Conservation (phyloP, 2,797 vertebrate species). For the Cercopithecus petaurista region DNA sequence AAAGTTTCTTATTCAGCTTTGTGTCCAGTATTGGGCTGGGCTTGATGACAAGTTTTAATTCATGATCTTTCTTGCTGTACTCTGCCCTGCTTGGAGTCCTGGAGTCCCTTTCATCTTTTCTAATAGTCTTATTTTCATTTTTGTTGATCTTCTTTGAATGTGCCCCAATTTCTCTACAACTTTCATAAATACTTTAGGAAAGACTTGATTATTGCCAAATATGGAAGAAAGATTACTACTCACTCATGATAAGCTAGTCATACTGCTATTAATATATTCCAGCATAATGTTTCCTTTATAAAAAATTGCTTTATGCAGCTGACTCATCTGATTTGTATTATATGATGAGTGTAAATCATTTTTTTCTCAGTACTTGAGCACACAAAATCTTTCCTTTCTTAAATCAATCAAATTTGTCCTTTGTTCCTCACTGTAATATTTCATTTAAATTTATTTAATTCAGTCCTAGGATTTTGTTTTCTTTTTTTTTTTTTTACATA, state of each 20-base stretch:
- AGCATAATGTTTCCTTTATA: slow-evolving; percentile 61
- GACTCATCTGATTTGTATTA: slow-evolving; percentile 50
- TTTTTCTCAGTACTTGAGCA: background rate
- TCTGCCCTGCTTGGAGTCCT: slow-evolving; percentile 9
- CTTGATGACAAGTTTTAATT: slow-evolving; percentile 60
- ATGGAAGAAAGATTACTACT: slow-evolving; percentile 66
- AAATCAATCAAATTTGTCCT: background rate
- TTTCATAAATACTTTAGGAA: slow-evolving; percentile 69
- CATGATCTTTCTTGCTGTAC: slow-evolving; percentile 5
- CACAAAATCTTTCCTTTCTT: background rate
- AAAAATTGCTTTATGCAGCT: slow-evolving; percentile 61
- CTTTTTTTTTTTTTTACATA: background rate
- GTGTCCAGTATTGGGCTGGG: slow-evolving; percentile 45
- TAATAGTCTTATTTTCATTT: slow-evolving; percentile 64
- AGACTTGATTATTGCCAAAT: slow-evolving; percentile 68
- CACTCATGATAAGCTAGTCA: slow-evolving; percentile 44
- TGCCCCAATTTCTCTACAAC: slow-evolving; percentile 57
- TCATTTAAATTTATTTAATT: background rate
- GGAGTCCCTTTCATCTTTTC: slow-evolving; percentile 51
- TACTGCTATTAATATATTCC: slow-evolving; percentile 58
- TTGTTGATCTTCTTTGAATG: slow-evolving; percentile 64
- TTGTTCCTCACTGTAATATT: background rate
- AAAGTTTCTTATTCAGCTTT: background rate
- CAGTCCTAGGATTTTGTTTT: background rate
- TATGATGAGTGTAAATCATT: slow-evolving; percentile 10